Percentiles rank a stretch among this genome's conserved stretches.
phyloP scores from a whole-genome alignment of 2,113 vertebrate species.

The Oophaga pumilio region DNA sequence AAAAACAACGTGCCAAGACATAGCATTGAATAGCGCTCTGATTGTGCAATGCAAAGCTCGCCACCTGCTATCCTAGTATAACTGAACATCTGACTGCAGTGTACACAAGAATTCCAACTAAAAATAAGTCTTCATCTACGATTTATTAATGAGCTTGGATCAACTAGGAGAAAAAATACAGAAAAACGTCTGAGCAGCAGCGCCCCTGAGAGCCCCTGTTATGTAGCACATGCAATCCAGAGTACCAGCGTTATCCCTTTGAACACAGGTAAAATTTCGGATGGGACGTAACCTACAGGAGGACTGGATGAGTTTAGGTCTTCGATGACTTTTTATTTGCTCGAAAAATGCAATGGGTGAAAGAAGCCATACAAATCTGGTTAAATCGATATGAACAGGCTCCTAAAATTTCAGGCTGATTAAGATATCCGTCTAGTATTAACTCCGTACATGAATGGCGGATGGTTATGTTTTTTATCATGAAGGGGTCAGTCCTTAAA shows the following conservation, averaged over 20 bases:
- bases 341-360: neutral
- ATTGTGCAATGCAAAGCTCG: constrained; percentile 42
- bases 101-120: constrained; percentile 44
- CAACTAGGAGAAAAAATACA: neutral
- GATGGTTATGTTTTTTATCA: too few species aligned
- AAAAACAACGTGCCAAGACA: constrained; percentile 47
- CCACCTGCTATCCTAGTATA: constrained; percentile 49
- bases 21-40: constrained; percentile 33
- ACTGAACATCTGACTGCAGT: constrained; percentile 46
- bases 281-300: neutral
- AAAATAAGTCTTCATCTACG: constrained; percentile 34
- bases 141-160: constrained; percentile 51
- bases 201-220: neutral
- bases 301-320: neutral
- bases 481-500: too few species aligned
- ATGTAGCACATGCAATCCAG: neutral
- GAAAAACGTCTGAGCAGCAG: neutral
- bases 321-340: neutral
- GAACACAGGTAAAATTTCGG: neutral
- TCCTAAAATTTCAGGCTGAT: neutral
- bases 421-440: neutral
- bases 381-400: neutral
- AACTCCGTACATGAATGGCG: neutral
- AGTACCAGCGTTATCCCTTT: neutral
- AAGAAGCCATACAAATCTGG: neutral